Evolutionary conservation across 2,888 invertebrate species (phyloP), one percentile per base, ranked within the genome.

Genomic region (Netelia virgata): DNA sequence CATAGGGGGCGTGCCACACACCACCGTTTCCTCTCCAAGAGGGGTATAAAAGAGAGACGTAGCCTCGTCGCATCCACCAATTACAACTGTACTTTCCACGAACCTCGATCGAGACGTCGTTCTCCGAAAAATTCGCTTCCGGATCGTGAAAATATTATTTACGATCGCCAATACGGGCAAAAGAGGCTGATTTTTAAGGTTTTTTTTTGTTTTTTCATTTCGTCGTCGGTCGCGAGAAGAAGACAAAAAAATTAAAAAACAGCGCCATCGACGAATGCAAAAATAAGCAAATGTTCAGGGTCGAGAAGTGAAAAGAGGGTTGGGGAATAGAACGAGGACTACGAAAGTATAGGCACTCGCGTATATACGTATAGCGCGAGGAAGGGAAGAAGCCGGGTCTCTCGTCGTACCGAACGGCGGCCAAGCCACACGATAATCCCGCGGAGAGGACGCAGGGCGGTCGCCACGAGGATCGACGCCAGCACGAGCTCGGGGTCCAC

Each of bases 1-100:
- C 86, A 82, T 83, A 88, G 88, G 90, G 90, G 90, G 88, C 88
- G 89, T 88, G 87, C 88, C 88, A 83, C 86, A 83, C 86, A 82
- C 79, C 83, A 88, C 82, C 0, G 79, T 72, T 75, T 75, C 79
- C 70, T 53, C 70, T 59, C 73, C 28, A 41, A 63, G 80, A 55
- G 86, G 55, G 87, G 88, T 89, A 90, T 89, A 90, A 90, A 90
- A 90, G 89, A 89, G 88, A 88, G 89, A 88, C 87, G 88, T 88
- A 81, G 84, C 89, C 85, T 81, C 86, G 88, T 88, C 88, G 88
- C 89, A 89, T 89, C 89, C 87, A 88, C 89, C 89, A 90, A 91
- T 90, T 90, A 90, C 90, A 87, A 86, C 89, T 85, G 87, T 88
- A 89, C 88, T 87, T 87, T 88, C 86, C 87, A 84, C 79, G 63